These are phyloP conservation scores for Melanargia galathea DNA, from an alignment of 2,888 invertebrate genomes.

Conservation along the genomic window DNA sequence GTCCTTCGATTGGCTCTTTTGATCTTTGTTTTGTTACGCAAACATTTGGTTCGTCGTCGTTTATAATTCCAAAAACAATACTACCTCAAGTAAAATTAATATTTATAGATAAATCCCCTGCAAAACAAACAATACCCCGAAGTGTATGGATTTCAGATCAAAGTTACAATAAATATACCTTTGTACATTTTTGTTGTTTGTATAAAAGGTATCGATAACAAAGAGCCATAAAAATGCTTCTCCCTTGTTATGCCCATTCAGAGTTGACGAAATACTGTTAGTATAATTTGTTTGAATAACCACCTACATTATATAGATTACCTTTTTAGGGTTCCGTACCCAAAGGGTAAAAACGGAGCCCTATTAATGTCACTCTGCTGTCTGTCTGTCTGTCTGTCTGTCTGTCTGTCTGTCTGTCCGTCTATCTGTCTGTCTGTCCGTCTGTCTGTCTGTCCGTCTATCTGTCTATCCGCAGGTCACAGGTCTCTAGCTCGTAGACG, in stretches of 20 bases:
- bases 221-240: constrained; percentile 4
- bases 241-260: neutral
- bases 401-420: too few relatives aligned
- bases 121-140: constrained; percentile 2
- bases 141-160: constrained; percentile 10
- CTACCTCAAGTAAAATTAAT: neutral
- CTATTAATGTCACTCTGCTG: too few relatives aligned
- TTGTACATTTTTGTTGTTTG: neutral
- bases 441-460: too few relatives aligned
- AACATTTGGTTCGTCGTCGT: neutral
- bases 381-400: too few relatives aligned
- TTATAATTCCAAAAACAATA: neutral
- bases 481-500: too few relatives aligned
- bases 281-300: neutral
- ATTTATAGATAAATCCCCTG: neutral
- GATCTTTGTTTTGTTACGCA: too few relatives aligned
- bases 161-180: neutral
- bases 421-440: too few relatives aligned
- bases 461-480: too few relatives aligned
- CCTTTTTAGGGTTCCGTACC: neutral
- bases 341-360: too few relatives aligned
- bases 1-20: too few relatives aligned
- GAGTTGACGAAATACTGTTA: neutral
- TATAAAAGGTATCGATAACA: constrained; percentile 11
- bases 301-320: neutral